Conservation (phyloP, 2,888 invertebrate species). For the Catocala nupta region DNA sequence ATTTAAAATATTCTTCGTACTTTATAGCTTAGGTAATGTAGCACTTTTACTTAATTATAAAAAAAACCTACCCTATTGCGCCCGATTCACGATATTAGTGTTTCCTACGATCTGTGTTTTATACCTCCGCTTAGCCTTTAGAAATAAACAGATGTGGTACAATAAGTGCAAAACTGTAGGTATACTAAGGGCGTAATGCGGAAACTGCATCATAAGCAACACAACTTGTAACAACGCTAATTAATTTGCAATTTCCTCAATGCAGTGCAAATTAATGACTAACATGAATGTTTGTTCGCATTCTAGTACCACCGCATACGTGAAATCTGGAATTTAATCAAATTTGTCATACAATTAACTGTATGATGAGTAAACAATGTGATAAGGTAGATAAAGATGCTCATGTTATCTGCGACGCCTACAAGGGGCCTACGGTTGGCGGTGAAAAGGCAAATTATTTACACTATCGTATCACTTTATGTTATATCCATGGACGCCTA, state of each 20-base stretch:
- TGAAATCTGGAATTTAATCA: conserved; percentile 10
- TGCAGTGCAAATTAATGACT: neutral
- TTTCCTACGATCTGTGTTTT: no score
- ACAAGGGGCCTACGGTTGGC: conserved; percentile 6
- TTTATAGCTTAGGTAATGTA: no score
- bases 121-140: no score
- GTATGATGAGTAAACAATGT: conserved; percentile 21
- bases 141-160: no score
- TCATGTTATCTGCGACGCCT: neutral
- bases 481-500: conserved; percentile 22
- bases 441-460: conserved; percentile 23
- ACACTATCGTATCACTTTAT: conserved; percentile 13
- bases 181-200: no score
- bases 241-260: conserved; percentile 4
- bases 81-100: no score
- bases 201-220: no score
- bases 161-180: no score
- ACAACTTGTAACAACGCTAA: neutral
- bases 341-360: conserved; percentile 13
- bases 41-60: no score
- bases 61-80: no score
- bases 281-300: conserved; percentile 2
- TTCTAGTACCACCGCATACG: neutral
- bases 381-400: conserved; percentile 18
- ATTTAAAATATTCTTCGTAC: no score